phyloP scores from a whole-genome alignment of 2,888 invertebrate species.

The Ectemnius continuus region DNA sequence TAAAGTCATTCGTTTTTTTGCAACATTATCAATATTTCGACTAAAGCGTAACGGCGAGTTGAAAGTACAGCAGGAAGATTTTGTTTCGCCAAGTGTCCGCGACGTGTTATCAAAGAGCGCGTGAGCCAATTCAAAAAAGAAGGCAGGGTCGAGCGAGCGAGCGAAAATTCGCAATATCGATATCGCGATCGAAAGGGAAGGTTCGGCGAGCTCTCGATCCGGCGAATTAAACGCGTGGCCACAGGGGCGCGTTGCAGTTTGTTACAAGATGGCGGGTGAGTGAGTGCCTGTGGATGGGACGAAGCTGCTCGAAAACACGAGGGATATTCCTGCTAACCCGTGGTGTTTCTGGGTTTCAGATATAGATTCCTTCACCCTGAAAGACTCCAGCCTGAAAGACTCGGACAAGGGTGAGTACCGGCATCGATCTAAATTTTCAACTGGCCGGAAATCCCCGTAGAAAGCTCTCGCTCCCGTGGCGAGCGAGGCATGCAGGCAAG shows the following conservation, averaged over 20 bases:
- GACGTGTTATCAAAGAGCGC: no score
- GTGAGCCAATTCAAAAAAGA: slow-evolving; percentile 4
- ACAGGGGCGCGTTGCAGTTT: slow-evolving; percentile 73
- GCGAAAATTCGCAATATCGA: slow-evolving; percentile 40
- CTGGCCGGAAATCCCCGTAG: slow-evolving; percentile 49
- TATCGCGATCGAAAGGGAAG: slow-evolving; percentile 21
- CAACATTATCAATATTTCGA: no score
- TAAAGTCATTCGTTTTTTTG: no score
- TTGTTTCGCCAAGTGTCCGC: no score
- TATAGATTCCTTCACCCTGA: slow-evolving; percentile 72
- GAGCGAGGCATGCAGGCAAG: slow-evolving; percentile 28
- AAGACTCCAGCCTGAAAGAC: slow-evolving; percentile 64
- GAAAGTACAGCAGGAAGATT: no score
- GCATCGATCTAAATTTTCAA: slow-evolving; percentile 51
- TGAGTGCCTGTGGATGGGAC: slow-evolving; percentile 74
- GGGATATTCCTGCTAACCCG: slow-evolving; percentile 72
- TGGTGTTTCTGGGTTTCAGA: slow-evolving; percentile 77
- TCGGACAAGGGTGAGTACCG: slow-evolving; percentile 73
- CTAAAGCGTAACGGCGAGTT: no score
- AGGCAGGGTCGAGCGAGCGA: not conserved
- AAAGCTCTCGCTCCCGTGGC: slow-evolving; percentile 47
- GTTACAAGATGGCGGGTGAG: slow-evolving; percentile 78
- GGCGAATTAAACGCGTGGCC: slow-evolving; percentile 52
- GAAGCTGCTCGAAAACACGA: slow-evolving; percentile 73
- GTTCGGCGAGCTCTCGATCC: slow-evolving; percentile 48